A percentile compares a stretch with the other conserved stretches of the same genome.
These are phyloP conservation scores for Spodoptera littoralis DNA, from an alignment of 2,888 invertebrate species.

Conservation along the genomic window DNA sequence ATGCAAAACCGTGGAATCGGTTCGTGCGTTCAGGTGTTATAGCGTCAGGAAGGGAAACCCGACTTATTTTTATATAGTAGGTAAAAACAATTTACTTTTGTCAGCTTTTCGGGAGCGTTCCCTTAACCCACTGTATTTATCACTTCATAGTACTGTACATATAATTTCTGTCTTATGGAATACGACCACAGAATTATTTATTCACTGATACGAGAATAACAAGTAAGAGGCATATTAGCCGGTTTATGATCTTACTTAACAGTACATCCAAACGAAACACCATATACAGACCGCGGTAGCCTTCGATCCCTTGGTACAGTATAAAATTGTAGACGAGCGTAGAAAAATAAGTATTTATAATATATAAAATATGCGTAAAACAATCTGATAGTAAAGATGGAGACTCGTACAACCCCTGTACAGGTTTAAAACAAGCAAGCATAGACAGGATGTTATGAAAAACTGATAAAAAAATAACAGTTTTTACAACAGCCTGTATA, in stretches of 20 bases:
- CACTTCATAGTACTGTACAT: too few relatives aligned
- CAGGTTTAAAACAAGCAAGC: constrained; percentile 30
- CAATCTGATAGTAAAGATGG: constrained; percentile 9
- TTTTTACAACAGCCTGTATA: constrained; percentile 53
- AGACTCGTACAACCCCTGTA: neutral
- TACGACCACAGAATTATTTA: too few relatives aligned
- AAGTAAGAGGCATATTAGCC: too few relatives aligned
- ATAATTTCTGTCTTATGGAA: too few relatives aligned
- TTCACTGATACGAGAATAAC: too few relatives aligned
- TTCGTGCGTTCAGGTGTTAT: too few relatives aligned
- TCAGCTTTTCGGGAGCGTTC: too few relatives aligned
- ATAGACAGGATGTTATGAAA: constrained; percentile 21
- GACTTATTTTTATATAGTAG: too few relatives aligned
- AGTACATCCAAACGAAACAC: constrained; percentile 34
- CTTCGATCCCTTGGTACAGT: constrained; percentile 27
- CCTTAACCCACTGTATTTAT: too few relatives aligned
- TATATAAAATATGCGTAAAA: constrained; percentile 51
- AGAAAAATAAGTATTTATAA: constrained; percentile 58
- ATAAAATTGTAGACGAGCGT: constrained; percentile 57
- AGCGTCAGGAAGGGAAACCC: too few relatives aligned
- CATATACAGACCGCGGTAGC: constrained; percentile 10
- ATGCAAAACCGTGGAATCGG: too few relatives aligned
- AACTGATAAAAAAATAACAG: constrained; percentile 9
- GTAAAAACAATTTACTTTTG: too few relatives aligned
- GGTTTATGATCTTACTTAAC: constrained; percentile 22